Base-by-base conservation (phyloP, 2,797 vertebrate genomes). In the Xenentodon cancila region DNA sequence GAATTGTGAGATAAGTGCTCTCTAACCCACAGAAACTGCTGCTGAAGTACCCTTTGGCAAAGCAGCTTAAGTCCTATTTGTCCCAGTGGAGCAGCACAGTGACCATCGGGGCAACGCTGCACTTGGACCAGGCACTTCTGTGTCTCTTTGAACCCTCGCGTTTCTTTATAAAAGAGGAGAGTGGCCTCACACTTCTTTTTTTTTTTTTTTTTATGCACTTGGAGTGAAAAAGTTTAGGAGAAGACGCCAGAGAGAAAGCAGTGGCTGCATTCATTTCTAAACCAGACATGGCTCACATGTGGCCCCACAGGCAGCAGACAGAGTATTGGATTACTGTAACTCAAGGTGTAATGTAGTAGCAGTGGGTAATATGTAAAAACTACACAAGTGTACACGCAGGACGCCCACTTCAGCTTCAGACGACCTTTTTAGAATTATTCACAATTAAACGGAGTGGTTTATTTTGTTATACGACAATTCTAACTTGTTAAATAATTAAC, bases 21-120 rank as follows among this genome's bases (percentile, higher is more conserved):
- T 86, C 71, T 81, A 78, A 85, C 83, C 80, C 64, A 69, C 48
- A 84, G 79, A 78, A 84, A 79, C 84, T 66, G 60, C 78, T 81
- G 75, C 82, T 84, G 79, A 81, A 91, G 90, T 89, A 82, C 87
- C 84, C 85, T 84, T 87, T 48, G 77, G 87, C 85, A 86, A 87
- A 82, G 82, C 82, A 84, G 79, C 85, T 87, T 84, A 87, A 81
- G 80, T 75, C 74, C 84, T 82, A 79, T 81, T 82, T 85, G 81
- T 82, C 87, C 83, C 88, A 67, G 80, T 52, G 81, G 86, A 88
- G 76, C 78, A 44, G 71, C 54, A 66, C 47, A 68, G 73, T 65
- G 61, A 80, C 84, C 71, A 53, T 68, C 47, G 68, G 76, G 45
- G 74, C 73, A 77, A 80, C 57, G 72, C 76, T 61, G 75, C 48